A percentile compares a stretch with the other conserved stretches of the same genome.
Evolutionary conservation across 2,888 invertebrate genomes (phyloP).

Genomic region (Fragum sueziense): DNA sequence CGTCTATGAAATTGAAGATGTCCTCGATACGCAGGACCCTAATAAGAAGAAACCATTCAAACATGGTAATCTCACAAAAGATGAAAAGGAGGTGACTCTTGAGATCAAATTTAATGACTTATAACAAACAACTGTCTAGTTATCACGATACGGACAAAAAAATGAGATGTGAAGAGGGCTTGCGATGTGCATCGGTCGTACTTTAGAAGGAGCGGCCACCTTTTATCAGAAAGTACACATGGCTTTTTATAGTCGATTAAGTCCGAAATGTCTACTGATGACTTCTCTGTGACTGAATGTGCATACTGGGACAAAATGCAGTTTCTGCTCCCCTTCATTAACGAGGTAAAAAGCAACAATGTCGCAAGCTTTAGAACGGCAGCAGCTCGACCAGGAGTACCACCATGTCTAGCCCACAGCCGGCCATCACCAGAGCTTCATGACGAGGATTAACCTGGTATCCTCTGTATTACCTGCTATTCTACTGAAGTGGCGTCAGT

Average conservation of each 20-base stretch:
- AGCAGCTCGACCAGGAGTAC: neutral
- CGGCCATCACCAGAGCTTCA: neutral
- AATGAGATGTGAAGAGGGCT: neutral
- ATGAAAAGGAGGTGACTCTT: neutral
- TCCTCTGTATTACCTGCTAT: neutral
- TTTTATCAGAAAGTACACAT: neutral
- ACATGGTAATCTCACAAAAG: neutral
- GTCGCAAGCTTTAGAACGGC: neutral
- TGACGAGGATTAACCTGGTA: neutral
- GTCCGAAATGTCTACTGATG: neutral
- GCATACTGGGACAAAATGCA: conserved; percentile 6
- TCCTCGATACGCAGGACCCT: neutral
- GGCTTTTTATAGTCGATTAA: neutral
- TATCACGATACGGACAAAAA: neutral
- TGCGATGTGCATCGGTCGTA: neutral
- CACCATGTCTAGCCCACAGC: neutral
- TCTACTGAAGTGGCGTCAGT: conserved; percentile 4
- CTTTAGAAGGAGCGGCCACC: neutral
- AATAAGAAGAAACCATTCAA: neutral
- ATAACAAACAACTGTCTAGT: neutral
- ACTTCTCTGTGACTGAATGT: neutral
- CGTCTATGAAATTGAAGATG: neutral
- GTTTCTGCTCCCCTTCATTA: neutral
- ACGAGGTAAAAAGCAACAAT: neutral
- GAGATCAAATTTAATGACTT: neutral